phyloP scores from a whole-genome alignment of 2,888 invertebrate genomes.

The Ochlodes sylvanus region DNA sequence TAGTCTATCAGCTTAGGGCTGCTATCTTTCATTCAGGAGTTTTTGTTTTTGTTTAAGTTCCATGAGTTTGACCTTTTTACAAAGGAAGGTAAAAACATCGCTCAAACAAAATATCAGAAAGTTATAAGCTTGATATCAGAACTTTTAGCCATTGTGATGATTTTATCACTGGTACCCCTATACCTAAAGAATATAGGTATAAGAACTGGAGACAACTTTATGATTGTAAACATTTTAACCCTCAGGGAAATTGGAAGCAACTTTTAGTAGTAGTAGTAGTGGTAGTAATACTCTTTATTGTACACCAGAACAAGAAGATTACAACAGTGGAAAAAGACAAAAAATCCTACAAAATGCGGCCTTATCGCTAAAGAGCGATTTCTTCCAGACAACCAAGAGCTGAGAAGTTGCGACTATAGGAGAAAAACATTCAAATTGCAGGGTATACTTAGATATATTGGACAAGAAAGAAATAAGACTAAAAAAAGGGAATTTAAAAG shows the following conservation, averaged over 20 bases:
- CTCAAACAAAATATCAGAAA: background rate
- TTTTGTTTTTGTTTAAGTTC: background rate
- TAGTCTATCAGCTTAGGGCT: background rate
- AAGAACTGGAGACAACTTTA: conserved; percentile 1
- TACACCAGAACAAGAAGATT: no score
- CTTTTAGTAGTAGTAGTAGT: no score
- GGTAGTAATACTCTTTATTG: no score
- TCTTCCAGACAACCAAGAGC: no score
- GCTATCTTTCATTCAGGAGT: background rate
- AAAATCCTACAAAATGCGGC: no score
- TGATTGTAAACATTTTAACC: background rate
- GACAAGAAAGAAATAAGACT: no score
- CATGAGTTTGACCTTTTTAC: background rate
- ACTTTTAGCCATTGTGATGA: background rate
- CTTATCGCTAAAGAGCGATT: no score
- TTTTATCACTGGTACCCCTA: background rate
- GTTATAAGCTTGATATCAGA: conserved; percentile 5
- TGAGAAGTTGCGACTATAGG: no score
- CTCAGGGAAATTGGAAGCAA: background rate
- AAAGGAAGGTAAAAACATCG: background rate
- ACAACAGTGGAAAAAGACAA: no score
- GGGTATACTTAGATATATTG: no score
- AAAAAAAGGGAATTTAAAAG: no score
- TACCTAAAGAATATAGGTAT: background rate
- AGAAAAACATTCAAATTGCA: no score